A percentile compares a stretch with the other conserved stretches of the same genome.
These are phyloP conservation scores for Neoitamus cyanurus DNA, from an alignment of 2,888 invertebrate genomes.

Conservation along the genomic window DNA sequence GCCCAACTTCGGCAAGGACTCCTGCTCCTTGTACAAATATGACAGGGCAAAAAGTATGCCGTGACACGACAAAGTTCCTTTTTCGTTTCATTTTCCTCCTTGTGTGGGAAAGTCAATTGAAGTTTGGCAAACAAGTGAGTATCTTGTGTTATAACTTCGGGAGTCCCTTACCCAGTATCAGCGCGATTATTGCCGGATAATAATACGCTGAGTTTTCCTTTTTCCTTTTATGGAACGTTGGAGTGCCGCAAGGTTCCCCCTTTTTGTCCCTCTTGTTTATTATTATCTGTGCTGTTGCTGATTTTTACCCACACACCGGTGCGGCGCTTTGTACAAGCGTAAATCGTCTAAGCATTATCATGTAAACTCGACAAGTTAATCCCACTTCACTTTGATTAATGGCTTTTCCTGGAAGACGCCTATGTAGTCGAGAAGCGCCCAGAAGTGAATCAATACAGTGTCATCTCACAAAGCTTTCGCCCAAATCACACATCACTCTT, in stretches of 20 bases:
- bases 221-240: neutral
- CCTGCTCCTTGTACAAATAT: neutral
- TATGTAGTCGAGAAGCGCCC: neutral
- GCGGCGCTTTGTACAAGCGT: neutral
- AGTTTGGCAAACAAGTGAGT: neutral
- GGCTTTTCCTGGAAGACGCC: neutral
- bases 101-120: neutral
- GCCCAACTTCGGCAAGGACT: neutral
- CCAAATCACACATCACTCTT: conserved; percentile 1
- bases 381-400: conserved; percentile 1
- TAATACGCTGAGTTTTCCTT: neutral
- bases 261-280: neutral
- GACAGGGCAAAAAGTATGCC: neutral
- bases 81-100: neutral
- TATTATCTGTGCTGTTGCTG: neutral
- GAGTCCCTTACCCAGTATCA: neutral
- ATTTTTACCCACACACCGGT: neutral
- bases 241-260: neutral
- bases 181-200: neutral
- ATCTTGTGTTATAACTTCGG: neutral
- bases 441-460: neutral
- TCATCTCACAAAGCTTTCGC: neutral
- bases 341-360: neutral
- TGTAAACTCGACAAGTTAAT: conserved; percentile 5
- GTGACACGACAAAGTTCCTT: neutral